These are phyloP conservation scores for Staurois parvus DNA, from an alignment of 2,797 vertebrate genomes.

Conservation along the genomic window DNA sequence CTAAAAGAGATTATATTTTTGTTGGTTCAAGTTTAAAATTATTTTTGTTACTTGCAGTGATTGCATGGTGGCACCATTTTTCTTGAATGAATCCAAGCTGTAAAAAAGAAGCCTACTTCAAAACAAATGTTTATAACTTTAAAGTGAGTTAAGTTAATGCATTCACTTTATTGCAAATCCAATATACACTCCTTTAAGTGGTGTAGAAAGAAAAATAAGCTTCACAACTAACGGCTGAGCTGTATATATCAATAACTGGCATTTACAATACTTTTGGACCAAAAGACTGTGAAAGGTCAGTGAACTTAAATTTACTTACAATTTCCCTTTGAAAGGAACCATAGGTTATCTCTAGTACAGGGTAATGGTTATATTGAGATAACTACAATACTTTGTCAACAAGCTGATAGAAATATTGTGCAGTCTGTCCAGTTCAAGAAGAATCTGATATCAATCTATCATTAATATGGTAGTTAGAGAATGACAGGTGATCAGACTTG, in stretches of 20 bases:
- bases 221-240: slow-evolving; percentile 9
- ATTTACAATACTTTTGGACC: slow-evolving; percentile 35
- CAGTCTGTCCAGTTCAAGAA: neutral
- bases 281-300: slow-evolving; percentile 34
- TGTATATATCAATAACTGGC: slow-evolving; percentile 48
- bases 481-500: neutral
- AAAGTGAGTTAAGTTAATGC: slow-evolving; percentile 56
- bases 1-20: neutral
- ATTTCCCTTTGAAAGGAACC: neutral
- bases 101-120: slow-evolving; percentile 5
- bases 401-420: neutral
- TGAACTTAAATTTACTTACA: slow-evolving; percentile 42
- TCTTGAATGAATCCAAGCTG: neutral
- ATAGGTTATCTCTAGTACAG: slow-evolving; percentile 6
- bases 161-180: slow-evolving; percentile 57
- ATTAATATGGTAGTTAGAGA: neutral
- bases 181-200: slow-evolving; percentile 53
- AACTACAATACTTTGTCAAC: neutral
- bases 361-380: neutral
- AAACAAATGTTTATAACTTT: slow-evolving; percentile 41
- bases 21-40: neutral
- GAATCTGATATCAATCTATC: neutral
- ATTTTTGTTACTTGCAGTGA: neutral
- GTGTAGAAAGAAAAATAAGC: slow-evolving; percentile 45
- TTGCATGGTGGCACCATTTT: neutral